Evolutionary conservation across 2,797 vertebrate genomes (phyloP).

Genomic region (Trachops cirrhosus): DNA sequence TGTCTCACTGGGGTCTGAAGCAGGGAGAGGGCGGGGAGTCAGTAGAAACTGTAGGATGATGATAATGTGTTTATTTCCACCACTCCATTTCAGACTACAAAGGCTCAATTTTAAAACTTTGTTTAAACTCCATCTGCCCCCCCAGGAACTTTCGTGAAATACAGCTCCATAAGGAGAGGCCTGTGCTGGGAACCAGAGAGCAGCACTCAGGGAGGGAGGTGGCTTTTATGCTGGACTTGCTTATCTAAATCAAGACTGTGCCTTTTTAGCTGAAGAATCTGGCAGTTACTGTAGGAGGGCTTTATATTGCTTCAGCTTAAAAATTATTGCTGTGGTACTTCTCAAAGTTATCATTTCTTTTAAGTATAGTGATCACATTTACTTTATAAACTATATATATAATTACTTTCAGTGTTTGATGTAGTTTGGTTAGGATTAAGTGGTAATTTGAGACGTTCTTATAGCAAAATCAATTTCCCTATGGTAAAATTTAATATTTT

Average conservation of each 20-base stretch:
- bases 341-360: constrained; percentile 71
- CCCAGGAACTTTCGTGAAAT: constrained; percentile 64
- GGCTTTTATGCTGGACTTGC: constrained; percentile 52
- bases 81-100: constrained; percentile 58
- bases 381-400: constrained; percentile 69
- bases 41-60: constrained; percentile 46
- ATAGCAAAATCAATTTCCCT: constrained; percentile 80
- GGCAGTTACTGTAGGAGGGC: constrained; percentile 65
- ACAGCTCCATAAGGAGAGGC: constrained; percentile 64
- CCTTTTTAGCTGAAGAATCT: constrained; percentile 65
- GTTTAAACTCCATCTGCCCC: constrained; percentile 55
- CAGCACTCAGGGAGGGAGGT: constrained; percentile 53
- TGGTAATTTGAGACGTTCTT: constrained; percentile 77
- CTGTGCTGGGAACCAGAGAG: constrained; percentile 60
- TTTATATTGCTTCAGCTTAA: constrained; percentile 57
- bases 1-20: not conserved
- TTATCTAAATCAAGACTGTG: constrained; percentile 70
- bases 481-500: constrained; percentile 78
- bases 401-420: constrained; percentile 76
- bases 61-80: constrained; percentile 60
- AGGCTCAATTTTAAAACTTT: constrained; percentile 53
- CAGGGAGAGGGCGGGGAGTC: constrained; percentile 14
- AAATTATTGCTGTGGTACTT: constrained; percentile 59
- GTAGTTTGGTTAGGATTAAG: constrained; percentile 79
- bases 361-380: constrained; percentile 79